A percentile compares a stretch with the other conserved stretches of the same genome.
Conservation (phyloP, 2,797 vertebrate genomes). For the Pseudochirops corinnae region DNA sequence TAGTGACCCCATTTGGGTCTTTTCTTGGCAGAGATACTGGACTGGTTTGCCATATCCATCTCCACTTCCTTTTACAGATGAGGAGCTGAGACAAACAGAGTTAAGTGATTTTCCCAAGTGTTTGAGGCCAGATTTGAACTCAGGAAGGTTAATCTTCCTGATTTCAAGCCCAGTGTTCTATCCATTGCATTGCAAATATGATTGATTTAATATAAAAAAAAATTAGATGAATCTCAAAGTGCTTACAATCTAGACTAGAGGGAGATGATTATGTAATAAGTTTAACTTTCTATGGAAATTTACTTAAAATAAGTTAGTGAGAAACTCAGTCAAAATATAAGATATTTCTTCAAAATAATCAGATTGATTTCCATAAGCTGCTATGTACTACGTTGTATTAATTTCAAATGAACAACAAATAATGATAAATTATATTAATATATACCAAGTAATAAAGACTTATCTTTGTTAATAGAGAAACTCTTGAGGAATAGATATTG, state of each 20-base stretch:
- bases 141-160: too few relatives aligned
- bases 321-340: neutral
- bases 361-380: neutral
- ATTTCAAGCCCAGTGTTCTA: too few relatives aligned
- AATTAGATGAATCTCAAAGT: neutral
- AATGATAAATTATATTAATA: neutral
- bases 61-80: neutral
- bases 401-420: neutral
- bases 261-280: neutral
- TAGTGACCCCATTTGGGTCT: neutral
- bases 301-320: neutral
- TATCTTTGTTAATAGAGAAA: neutral
- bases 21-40: neutral
- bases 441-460: neutral
- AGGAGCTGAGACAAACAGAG: neutral
- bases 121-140: too few relatives aligned
- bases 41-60: neutral
- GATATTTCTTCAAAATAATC: neutral
- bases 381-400: neutral
- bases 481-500: neutral
- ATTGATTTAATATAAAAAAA: neutral
- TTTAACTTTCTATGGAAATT: neutral
- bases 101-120: neutral
- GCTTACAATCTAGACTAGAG: neutral
- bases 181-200: neutral